phyloP scores from a whole-genome alignment of 1,140 invertebrate genomes.

The Musca vetustissima region DNA sequence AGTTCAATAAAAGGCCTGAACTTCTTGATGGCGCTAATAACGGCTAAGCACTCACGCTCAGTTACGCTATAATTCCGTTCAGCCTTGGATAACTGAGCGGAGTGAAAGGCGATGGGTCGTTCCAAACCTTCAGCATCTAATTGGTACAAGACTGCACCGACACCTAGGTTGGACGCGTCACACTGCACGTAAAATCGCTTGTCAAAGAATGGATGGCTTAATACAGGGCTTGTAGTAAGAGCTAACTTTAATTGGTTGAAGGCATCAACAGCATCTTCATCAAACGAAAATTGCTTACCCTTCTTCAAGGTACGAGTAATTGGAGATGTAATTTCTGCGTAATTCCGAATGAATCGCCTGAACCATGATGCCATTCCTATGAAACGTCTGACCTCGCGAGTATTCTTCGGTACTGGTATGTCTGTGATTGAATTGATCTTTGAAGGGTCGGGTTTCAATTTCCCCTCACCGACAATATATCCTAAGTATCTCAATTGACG shows the following conservation, averaged over 20 bases:
- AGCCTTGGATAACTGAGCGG: conserved; percentile 15
- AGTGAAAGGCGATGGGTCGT: no score
- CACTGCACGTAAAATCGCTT: conserved; percentile 46
- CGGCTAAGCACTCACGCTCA: conserved; percentile 55
- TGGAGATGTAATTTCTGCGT: conserved; percentile 9
- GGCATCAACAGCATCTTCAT: conserved; percentile 36
- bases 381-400: no score
- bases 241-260: conserved; percentile 41
- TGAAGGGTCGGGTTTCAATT: conserved; percentile 26
- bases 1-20: conserved; percentile 55
- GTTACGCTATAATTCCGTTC: conserved; percentile 36
- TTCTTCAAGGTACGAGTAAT: conserved; percentile 23
- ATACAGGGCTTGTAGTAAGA: conserved; percentile 43
- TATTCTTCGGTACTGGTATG: no score
- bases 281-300: conserved; percentile 33
- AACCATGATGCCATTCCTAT: no score
- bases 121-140: conserved; percentile 31
- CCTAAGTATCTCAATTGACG: conserved; percentile 30
- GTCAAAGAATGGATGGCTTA: conserved; percentile 45
- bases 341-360: conserved; percentile 21
- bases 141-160: conserved; percentile 50
- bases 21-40: conserved; percentile 53
- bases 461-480: conserved; percentile 24
- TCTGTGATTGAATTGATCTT: no score
- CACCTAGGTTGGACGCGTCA: conserved; percentile 42